phyloP scores from a whole-genome alignment of 2,113 vertebrate genomes.

The Bettongia penicillata region DNA sequence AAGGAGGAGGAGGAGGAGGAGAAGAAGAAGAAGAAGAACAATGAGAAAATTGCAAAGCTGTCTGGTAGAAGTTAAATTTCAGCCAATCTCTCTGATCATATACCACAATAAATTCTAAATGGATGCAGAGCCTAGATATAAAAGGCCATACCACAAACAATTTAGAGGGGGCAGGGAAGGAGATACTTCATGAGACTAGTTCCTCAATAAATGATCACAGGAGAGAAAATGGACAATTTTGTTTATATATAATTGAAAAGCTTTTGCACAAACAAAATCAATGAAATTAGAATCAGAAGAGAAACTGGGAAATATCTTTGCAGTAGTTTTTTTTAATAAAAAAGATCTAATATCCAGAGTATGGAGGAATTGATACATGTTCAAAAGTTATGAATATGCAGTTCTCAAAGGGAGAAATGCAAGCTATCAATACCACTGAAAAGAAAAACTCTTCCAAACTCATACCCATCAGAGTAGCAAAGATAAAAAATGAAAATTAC shows the following conservation, averaged over 20 bases:
- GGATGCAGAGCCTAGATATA: background rate
- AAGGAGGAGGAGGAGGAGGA: background rate
- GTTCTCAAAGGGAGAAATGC: background rate
- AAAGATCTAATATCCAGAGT: background rate
- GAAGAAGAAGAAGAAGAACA: background rate
- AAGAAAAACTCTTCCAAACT: background rate
- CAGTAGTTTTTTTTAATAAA: background rate
- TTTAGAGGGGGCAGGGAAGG: background rate
- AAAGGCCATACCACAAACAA: background rate
- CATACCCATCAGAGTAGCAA: background rate
- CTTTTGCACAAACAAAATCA: background rate
- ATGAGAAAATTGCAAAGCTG: background rate
- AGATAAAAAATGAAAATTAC: background rate
- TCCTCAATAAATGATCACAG: background rate
- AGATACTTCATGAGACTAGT: background rate
- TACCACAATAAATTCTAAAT: background rate
- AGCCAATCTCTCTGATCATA: background rate
- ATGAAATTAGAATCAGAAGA: background rate
- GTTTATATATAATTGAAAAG: background rate
- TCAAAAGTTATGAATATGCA: background rate
- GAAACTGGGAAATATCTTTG: background rate
- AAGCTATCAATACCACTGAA: background rate
- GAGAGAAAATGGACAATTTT: background rate
- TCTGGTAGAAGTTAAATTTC: background rate
- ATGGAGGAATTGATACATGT: background rate